Evolutionary conservation across 2,888 invertebrate species (phyloP).

Genomic region (Globia sparganii): DNA sequence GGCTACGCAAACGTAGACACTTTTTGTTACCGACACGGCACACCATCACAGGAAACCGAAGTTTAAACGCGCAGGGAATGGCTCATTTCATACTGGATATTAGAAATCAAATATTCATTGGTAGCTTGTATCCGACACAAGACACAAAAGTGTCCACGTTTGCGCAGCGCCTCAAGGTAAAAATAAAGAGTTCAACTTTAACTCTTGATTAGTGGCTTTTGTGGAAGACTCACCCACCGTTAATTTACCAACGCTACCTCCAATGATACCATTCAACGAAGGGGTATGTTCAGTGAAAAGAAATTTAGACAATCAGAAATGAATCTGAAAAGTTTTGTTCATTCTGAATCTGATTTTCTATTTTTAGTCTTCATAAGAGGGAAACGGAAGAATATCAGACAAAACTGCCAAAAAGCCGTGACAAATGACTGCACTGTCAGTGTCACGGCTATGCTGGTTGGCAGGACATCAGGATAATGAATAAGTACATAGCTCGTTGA

Average conservation of each 20-base stretch:
- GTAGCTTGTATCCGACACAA: no score
- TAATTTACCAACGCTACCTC: not conserved
- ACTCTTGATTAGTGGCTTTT: not conserved
- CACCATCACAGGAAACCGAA: no score
- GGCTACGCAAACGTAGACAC: no score
- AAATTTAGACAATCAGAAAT: not conserved
- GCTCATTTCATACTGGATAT: no score
- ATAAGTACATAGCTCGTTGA: constrained; percentile 40
- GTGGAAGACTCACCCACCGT: no score
- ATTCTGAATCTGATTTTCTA: not conserved
- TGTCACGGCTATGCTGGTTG: not conserved
- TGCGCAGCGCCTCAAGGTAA: no score
- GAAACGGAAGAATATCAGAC: not conserved
- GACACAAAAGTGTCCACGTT: no score
- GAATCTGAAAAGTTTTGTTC: not conserved
- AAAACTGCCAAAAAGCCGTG: not conserved
- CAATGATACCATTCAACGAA: not conserved
- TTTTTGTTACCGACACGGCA: no score
- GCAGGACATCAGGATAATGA: constrained; percentile 13
- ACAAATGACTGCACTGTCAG: not conserved
- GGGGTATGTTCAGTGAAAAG: not conserved
- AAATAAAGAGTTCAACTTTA: not conserved
- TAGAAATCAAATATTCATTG: no score
- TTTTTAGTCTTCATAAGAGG: not conserved
- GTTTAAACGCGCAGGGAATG: no score